A percentile compares a stretch with the other conserved stretches of the same genome.
These are phyloP conservation scores for Amphimallon solstitiale DNA, from an alignment of 2,888 invertebrate species.

Conservation along the genomic window DNA sequence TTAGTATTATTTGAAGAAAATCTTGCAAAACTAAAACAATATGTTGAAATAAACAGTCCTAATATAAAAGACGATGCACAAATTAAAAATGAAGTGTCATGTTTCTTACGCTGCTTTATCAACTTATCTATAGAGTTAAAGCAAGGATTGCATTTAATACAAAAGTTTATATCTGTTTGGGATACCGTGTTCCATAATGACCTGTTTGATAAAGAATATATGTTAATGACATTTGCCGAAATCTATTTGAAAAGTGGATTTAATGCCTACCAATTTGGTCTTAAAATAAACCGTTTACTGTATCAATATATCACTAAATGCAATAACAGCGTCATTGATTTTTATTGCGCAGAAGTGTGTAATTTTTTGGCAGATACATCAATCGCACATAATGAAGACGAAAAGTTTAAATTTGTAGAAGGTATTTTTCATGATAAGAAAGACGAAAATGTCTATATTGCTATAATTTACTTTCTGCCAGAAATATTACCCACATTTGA, in stretches of 20 bases:
- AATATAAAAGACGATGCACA: background rate
- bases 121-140: background rate
- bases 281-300: slow-evolving; percentile 8
- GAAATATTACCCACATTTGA: background rate
- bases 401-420: too few species aligned
- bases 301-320: slow-evolving; percentile 12
- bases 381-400: background rate
- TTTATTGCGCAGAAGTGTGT: background rate
- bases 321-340: slow-evolving; percentile 12
- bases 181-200: background rate
- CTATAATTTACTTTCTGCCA: slow-evolving; percentile 14
- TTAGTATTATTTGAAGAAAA: background rate
- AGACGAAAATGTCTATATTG: slow-evolving; percentile 13
- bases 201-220: background rate
- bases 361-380: background rate
- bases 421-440: slow-evolving; percentile 4
- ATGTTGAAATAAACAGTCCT: background rate
- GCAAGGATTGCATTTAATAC: background rate
- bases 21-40: background rate
- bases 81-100: slow-evolving; percentile 7
- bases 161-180: slow-evolving; percentile 1
- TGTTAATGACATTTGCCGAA: slow-evolving; percentile 21
- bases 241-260: background rate
- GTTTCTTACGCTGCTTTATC: slow-evolving; percentile 7
- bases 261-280: background rate